Percentiles rank a stretch among this genome's conserved stretches.
Evolutionary conservation across 2,888 invertebrate species (phyloP).

Genomic region (Dicyrtoma fusca): DNA sequence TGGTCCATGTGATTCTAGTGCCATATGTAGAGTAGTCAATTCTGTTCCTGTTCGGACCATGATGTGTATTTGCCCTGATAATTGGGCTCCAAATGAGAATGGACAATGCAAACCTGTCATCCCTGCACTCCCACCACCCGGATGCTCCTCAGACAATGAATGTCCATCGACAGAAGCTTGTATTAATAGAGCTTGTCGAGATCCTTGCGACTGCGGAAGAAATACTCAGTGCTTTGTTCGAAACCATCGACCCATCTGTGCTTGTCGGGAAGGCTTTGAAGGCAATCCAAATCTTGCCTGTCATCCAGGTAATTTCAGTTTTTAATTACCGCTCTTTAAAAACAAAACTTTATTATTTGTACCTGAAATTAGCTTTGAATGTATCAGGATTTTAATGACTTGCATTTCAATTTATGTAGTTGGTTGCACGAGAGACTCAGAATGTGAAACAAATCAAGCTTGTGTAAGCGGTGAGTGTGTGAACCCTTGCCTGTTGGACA

Average conservation of each 20-base stretch:
- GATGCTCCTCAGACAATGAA: constrained; percentile 69
- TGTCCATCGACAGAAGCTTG: constrained; percentile 80
- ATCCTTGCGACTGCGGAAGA: constrained; percentile 82
- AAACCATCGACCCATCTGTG: constrained; percentile 83
- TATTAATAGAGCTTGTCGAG: constrained; percentile 80
- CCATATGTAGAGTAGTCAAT: constrained; percentile 80
- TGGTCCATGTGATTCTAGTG: constrained; percentile 74
- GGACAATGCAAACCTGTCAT: constrained; percentile 73
- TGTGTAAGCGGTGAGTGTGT: constrained; percentile 84
- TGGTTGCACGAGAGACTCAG: constrained; percentile 80
- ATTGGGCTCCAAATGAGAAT: constrained; percentile 77
- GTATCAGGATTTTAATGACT: too few species aligned
- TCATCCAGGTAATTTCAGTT: constrained; percentile 62
- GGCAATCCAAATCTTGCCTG: constrained; percentile 85
- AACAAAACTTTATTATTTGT: too few species aligned
- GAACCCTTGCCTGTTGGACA: constrained; percentile 79
- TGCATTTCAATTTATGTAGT: constrained; percentile 63
- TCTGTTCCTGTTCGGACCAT: constrained; percentile 84
- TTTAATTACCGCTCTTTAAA: too few species aligned
- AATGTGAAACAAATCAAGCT: constrained; percentile 80
- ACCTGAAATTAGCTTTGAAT: too few species aligned
- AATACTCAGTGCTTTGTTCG: constrained; percentile 78
- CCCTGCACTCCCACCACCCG: constrained; percentile 62
- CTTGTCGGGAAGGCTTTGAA: constrained; percentile 79
- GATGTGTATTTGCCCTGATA: constrained; percentile 84